phyloP scores from a whole-genome alignment of 2,888 invertebrate species.

The Zygaena filipendulae region DNA sequence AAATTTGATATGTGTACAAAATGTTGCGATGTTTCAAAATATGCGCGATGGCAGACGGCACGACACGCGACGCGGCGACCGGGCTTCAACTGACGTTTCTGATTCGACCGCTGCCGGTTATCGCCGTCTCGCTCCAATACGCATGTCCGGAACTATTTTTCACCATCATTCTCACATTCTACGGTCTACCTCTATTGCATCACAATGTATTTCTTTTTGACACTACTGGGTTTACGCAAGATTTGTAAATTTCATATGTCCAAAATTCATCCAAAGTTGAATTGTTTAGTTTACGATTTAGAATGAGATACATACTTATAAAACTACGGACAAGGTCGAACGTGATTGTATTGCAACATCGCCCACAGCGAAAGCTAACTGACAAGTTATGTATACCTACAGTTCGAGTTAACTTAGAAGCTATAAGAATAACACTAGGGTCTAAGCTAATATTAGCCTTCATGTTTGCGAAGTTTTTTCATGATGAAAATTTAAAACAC shows the following conservation, averaged over 20 bases:
- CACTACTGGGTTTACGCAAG: constrained; percentile 3
- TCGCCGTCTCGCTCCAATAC: constrained; percentile 54
- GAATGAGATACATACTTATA: too few relatives aligned
- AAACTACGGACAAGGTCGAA: constrained; percentile 39
- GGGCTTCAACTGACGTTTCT: constrained; percentile 49
- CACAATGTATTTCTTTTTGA: constrained; percentile 28
- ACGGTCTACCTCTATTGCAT: background rate
- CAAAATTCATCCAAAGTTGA: too few relatives aligned
- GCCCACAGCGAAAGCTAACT: constrained; percentile 33
- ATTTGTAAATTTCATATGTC: constrained; percentile 1
- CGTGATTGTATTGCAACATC: constrained; percentile 40
- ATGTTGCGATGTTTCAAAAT: too few relatives aligned
- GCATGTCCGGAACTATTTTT: constrained; percentile 58
- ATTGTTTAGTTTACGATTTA: too few relatives aligned
- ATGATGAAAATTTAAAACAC: too few relatives aligned
- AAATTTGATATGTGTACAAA: constrained; percentile 65
- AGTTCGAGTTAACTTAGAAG: too few relatives aligned
- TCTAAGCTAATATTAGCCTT: too few relatives aligned
- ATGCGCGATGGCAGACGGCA: constrained; percentile 25
- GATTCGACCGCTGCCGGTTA: constrained; percentile 28
- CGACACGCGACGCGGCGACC: constrained; percentile 43
- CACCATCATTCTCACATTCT: constrained; percentile 37
- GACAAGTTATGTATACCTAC: constrained; percentile 40
- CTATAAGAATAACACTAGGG: too few relatives aligned
- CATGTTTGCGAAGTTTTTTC: too few relatives aligned